These are phyloP conservation scores for Tachysurus vachellii DNA, from an alignment of 2,113 vertebrate genomes.

Conservation along the genomic window DNA sequence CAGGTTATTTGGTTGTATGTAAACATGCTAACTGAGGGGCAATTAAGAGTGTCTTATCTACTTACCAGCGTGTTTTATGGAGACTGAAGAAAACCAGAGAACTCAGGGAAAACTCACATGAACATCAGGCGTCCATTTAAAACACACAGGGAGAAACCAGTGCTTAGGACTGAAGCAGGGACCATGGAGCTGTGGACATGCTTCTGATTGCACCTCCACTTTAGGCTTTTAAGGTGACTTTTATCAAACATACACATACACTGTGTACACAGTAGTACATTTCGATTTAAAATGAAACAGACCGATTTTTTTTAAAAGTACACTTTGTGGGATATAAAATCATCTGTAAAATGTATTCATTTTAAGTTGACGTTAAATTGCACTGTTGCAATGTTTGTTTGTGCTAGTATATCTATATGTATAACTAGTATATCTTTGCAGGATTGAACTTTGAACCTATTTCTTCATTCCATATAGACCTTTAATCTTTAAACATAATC, in stretches of 20 bases:
- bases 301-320: too few species aligned
- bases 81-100: background rate
- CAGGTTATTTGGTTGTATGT: too few species aligned
- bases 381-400: background rate
- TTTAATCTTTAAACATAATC: conserved; percentile 20
- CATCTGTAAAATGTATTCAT: background rate
- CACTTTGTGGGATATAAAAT: background rate
- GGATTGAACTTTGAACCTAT: conserved; percentile 9
- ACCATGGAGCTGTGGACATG: background rate
- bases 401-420: too few species aligned
- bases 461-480: background rate
- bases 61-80: background rate
- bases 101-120: background rate
- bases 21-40: background rate
- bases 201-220: background rate
- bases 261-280: background rate
- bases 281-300: background rate
- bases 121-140: background rate
- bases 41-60: background rate
- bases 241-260: too few species aligned
- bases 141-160: background rate
- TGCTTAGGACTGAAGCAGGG: background rate
- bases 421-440: background rate
- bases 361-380: background rate
- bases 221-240: background rate